These are phyloP conservation scores for Leptinotarsa rubiginosa DNA, from an alignment of 2,888 invertebrate species.

Conservation along the genomic window DNA sequence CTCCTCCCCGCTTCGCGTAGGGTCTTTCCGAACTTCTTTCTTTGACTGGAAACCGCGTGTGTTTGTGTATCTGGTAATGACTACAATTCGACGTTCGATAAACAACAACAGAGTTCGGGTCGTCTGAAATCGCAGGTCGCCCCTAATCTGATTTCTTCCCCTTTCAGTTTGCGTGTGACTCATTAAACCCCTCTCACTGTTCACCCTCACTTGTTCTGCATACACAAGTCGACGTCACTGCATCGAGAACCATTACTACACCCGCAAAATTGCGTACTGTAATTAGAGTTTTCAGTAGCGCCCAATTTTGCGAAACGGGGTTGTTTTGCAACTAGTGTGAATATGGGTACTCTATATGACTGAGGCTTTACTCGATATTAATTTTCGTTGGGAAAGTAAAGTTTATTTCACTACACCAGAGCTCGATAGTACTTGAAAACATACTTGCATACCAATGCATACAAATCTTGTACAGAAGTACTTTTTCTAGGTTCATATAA, in stretches of 20 bases:
- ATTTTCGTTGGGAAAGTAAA: not conserved
- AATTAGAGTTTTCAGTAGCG: slow-evolving; percentile 57
- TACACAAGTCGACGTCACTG: slow-evolving; percentile 57
- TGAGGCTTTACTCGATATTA: not conserved
- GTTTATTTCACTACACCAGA: not conserved
- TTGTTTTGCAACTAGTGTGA: not conserved
- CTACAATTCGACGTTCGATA: slow-evolving; percentile 58
- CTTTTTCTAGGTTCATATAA: too few relatives aligned
- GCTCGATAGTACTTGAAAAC: too few relatives aligned
- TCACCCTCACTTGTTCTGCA: slow-evolving; percentile 59
- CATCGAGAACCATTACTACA: slow-evolving; percentile 64
- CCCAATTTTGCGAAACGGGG: not conserved
- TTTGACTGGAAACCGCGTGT: slow-evolving; percentile 56
- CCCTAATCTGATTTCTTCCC: slow-evolving; percentile 67
- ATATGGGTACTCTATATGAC: not conserved
- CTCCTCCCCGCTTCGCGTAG: slow-evolving; percentile 27
- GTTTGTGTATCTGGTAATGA: slow-evolving; percentile 60
- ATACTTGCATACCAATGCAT: too few relatives aligned
- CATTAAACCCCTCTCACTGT: slow-evolving; percentile 64
- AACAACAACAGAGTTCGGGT: slow-evolving; percentile 55
- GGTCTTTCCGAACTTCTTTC: slow-evolving; percentile 48
- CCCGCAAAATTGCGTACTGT: slow-evolving; percentile 65
- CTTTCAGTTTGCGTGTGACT: slow-evolving; percentile 66
- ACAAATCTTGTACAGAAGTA: too few relatives aligned
- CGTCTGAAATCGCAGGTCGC: slow-evolving; percentile 61